Evolutionary conservation across 2,113 vertebrate genomes (phyloP).

Genomic region (Melanerpes aurifrons): DNA sequence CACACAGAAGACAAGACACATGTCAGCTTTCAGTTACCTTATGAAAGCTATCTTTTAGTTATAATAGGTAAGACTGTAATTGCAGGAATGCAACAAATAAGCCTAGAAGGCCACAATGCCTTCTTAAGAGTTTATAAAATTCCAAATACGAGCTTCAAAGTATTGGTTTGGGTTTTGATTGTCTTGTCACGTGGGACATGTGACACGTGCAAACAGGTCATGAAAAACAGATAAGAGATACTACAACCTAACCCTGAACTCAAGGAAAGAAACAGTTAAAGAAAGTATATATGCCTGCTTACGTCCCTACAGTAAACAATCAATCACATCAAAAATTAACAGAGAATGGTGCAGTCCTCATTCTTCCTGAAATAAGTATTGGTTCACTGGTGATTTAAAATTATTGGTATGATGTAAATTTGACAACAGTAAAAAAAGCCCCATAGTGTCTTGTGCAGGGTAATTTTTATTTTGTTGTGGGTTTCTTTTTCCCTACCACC

Average conservation of each 20-base stretch:
- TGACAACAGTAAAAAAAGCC: not conserved
- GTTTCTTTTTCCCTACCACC: not conserved
- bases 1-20: not conserved
- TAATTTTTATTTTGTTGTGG: not conserved
- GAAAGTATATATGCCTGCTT: not conserved
- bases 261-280: not conserved
- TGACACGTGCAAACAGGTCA: accelerated
- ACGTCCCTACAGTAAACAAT: not conserved
- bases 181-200: not conserved
- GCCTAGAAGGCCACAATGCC: not conserved
- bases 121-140: not conserved
- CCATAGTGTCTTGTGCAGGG: not conserved
- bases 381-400: not conserved
- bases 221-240: not conserved
- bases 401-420: not conserved
- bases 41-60: not conserved
- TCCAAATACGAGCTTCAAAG: not conserved
- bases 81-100: not conserved
- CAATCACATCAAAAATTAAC: not conserved
- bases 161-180: not conserved
- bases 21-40: conserved; percentile 4
- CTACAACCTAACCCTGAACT: not conserved
- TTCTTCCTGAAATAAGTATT: not conserved
- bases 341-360: not conserved
- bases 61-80: not conserved